Conservation (phyloP, 2,888 invertebrate species). For the Aethes cnicana region DNA sequence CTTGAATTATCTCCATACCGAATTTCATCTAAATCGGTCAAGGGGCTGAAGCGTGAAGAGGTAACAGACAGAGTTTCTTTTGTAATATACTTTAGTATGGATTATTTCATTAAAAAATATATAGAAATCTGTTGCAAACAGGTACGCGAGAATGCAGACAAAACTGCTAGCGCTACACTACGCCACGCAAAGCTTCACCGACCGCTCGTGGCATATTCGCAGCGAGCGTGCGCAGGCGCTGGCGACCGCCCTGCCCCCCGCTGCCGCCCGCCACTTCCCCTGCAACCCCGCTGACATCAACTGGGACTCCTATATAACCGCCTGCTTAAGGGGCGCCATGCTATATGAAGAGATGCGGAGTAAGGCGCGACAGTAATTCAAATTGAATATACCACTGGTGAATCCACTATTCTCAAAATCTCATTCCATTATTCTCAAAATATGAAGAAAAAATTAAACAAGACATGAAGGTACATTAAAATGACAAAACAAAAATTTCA, state of each 20-base stretch:
- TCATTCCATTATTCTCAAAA: no score
- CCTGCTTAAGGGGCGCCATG: neutral
- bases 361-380: no score
- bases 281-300: neutral
- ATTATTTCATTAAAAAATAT: neutral
- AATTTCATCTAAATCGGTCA: no score
- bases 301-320: neutral
- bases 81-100: neutral
- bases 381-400: no score
- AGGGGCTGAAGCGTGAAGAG: no score
- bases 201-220: neutral
- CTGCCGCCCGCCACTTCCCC: constrained; percentile 3
- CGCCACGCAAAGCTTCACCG: neutral
- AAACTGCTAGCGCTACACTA: neutral
- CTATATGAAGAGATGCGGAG: no score
- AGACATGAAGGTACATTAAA: no score
- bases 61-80: no score
- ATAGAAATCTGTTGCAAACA: neutral
- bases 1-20: no score
- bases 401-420: no score
- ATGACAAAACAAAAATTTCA: no score
- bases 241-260: neutral
- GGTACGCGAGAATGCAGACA: neutral
- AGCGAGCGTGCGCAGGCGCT: neutral
- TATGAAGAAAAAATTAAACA: no score